phyloP scores from a whole-genome alignment of 2,113 vertebrate species.

The Nothoprocta perdicaria region DNA sequence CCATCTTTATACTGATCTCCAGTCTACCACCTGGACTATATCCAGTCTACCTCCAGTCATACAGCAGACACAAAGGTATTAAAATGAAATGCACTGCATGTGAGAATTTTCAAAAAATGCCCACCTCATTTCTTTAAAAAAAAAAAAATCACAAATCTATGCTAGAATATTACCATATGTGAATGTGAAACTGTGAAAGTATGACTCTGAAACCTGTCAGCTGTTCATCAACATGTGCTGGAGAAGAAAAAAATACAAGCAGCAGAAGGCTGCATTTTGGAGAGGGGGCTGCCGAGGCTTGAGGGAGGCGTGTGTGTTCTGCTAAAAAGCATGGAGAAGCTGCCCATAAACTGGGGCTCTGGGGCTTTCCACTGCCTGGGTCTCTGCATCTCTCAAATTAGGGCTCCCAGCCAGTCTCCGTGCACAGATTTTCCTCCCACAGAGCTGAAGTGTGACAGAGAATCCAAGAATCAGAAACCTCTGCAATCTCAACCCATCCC shows the following conservation, averaged over 20 bases:
- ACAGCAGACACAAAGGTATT: background rate
- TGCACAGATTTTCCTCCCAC: background rate
- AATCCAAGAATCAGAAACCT: background rate
- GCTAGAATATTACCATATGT: slow-evolving; percentile 37
- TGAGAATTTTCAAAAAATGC: slow-evolving; percentile 19
- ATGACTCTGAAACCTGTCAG: slow-evolving; percentile 54
- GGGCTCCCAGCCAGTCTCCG: background rate
- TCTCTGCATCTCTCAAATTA: background rate
- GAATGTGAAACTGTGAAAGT: slow-evolving; percentile 34
- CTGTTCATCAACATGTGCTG: slow-evolving; percentile 22
- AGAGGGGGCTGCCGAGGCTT: background rate
- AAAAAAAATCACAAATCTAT: background rate
- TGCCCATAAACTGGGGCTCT: accelerated
- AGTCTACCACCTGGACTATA: background rate
- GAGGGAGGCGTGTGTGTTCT: background rate
- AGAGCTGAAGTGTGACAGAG: background rate
- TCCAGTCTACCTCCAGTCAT: slow-evolving; percentile 3
- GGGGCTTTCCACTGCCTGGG: background rate
- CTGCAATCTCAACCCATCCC: background rate
- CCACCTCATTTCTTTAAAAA: slow-evolving; percentile 24
- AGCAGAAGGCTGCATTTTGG: slow-evolving; percentile 10
- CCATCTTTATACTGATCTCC: background rate
- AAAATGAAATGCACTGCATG: background rate
- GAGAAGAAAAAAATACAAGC: background rate
- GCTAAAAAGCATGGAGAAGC: background rate